Evolutionary conservation across 1,140 invertebrate genomes (phyloP).

Genomic region (Drosophila subpulchrella): DNA sequence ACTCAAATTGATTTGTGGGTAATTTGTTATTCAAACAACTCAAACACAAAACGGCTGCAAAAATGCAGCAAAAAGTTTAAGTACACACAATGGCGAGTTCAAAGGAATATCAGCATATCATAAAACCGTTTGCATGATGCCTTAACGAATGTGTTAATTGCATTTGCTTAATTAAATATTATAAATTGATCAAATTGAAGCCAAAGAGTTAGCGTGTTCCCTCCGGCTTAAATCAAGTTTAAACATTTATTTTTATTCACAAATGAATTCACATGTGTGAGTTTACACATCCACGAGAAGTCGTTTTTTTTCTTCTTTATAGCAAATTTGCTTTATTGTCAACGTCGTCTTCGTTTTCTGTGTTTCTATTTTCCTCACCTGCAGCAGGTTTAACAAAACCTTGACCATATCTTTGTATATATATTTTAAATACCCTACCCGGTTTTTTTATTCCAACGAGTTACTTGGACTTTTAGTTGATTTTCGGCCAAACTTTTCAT

Average conservation of each 20-base stretch:
- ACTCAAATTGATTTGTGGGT: slow-evolving; percentile 78
- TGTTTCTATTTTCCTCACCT: slow-evolving; percentile 59
- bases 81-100: slow-evolving; percentile 36
- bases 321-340: slow-evolving; percentile 59
- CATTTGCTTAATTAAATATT: slow-evolving; percentile 72
- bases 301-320: slow-evolving; percentile 25
- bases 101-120: slow-evolving; percentile 26
- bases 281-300: slow-evolving; percentile 8
- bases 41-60: slow-evolving; percentile 47
- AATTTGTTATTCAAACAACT: slow-evolving; percentile 78
- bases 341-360: slow-evolving; percentile 51
- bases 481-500: slow-evolving; percentile 15
- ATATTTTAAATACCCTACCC: slow-evolving; percentile 35
- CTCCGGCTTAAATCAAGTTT: slow-evolving; percentile 60
- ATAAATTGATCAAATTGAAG: slow-evolving; percentile 71
- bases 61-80: slow-evolving; percentile 55
- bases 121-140: slow-evolving; percentile 47
- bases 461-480: slow-evolving; percentile 30
- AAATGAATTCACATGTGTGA: slow-evolving; percentile 14
- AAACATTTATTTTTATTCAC: slow-evolving; percentile 24
- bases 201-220: slow-evolving; percentile 45
- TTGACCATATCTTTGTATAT: slow-evolving; percentile 65
- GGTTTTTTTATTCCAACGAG: neutral
- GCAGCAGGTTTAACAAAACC: slow-evolving; percentile 74
- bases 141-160: slow-evolving; percentile 71